Evolutionary conservation across 2,113 vertebrate genomes (phyloP).

Genomic region (sheep (Ovis aries)): ARS-UI_Ramb_v3.0 NC_056069.1:35028001-35028500

Average conservation of each 20-base stretch:
- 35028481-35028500: neutral
- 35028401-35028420: too few species aligned
- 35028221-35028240: neutral
- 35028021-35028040: neutral
- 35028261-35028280: neutral
- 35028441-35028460: neutral
- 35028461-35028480: neutral
- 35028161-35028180: neutral
- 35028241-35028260: neutral
- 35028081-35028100: neutral
- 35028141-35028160: neutral
- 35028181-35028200: neutral
- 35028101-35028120: neutral
- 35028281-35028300: neutral
- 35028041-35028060: neutral
- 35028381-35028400: neutral
- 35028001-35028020: accelerated
- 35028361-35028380: neutral
- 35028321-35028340: neutral
- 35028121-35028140: neutral
- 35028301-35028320: neutral
- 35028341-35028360: neutral
- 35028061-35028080: neutral
- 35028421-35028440: neutral
- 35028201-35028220: accelerated